Base-by-base conservation (phyloP, 2,797 vertebrate genomes). In the Aeoliscus strigatus region DNA sequence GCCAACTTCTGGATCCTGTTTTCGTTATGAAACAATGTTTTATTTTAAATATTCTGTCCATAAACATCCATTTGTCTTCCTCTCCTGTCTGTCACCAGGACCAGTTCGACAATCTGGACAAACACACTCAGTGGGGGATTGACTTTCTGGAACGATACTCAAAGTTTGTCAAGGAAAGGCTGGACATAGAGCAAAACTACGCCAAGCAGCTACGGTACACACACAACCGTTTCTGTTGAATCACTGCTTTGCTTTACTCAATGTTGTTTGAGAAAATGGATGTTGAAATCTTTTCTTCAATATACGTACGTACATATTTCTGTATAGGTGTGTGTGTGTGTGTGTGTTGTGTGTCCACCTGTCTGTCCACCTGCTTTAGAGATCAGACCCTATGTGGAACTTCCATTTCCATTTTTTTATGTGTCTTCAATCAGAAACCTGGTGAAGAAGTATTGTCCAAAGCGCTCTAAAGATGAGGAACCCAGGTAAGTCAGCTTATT, bases 41-140 rank as follows among this genome's bases (percentile, higher is more conserved):
- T n/a, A n/a, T n/a, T n/a, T n/a, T n/a, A n/a, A n/a, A n/a, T n/a
- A n/a, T n/a, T n/a, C n/a, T n/a, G n/a, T n/a, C n/a, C n/a, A 23
- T 23, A 13, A n/a, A 8, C 18, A 11, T 31, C 9, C 12, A 5
- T 31, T 16, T 28, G 18, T 26, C 10, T 28, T 26, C 27, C 14
- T 48, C 16, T 46, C n/a, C n/a, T 14, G 1, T 40, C 10, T 29
- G 6, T 52, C 26, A 29, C 15, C 68, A 99, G 96, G 96, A 99
- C 88, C 96, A 99, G 79, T 99, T 99, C 70, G 96, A 98, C 49
- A 98, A 95, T 82, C 87, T 99, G 83, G 96, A 99, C 84, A 98
- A 94, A 79, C 96, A 99, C 81, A 95, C 94, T 0, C 96, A 98
- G 62, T 98, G 96, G 96, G 96, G 96, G 42, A 96, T 98, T 60